Evolutionary conservation across 2,797 vertebrate species (phyloP).

Genomic region (Amniataba percoides): DNA sequence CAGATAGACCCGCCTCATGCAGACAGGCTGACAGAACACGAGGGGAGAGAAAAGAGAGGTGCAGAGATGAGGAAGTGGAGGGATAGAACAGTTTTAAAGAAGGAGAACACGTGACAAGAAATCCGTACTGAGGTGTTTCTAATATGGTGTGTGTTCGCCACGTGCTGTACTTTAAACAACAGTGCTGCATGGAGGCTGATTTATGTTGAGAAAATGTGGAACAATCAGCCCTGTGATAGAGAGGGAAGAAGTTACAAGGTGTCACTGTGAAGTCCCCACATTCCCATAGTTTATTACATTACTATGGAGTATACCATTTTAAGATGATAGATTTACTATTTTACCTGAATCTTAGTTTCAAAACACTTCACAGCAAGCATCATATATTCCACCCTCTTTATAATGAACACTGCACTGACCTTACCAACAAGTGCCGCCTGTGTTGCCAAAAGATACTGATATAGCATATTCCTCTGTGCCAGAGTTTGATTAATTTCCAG

Average conservation of each 20-base stretch:
- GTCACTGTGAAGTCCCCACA: slow-evolving; percentile 3
- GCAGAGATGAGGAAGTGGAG: background rate
- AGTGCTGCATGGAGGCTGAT: background rate
- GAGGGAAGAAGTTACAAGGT: background rate
- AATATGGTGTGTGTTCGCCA: background rate
- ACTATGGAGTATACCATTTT: background rate
- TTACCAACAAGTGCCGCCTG: background rate
- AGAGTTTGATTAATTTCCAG: background rate
- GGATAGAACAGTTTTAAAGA: background rate
- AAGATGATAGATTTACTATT: background rate
- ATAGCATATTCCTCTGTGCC: background rate
- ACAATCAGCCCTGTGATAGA: slow-evolving; percentile 17
- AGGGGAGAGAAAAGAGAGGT: background rate
- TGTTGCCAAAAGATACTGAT: background rate
- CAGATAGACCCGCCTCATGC: slow-evolving; percentile 1
- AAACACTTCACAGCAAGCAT: background rate
- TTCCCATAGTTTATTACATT: background rate
- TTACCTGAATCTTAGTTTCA: background rate
- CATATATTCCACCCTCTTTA: background rate
- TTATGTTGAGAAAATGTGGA: background rate
- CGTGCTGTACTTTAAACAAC: background rate
- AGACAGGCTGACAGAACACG: background rate
- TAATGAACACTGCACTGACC: background rate
- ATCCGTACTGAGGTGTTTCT: background rate
- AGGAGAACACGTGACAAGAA: background rate